Base-by-base conservation (phyloP, 2,113 vertebrate species). In the Brachypodius melanocephalos region DNA sequence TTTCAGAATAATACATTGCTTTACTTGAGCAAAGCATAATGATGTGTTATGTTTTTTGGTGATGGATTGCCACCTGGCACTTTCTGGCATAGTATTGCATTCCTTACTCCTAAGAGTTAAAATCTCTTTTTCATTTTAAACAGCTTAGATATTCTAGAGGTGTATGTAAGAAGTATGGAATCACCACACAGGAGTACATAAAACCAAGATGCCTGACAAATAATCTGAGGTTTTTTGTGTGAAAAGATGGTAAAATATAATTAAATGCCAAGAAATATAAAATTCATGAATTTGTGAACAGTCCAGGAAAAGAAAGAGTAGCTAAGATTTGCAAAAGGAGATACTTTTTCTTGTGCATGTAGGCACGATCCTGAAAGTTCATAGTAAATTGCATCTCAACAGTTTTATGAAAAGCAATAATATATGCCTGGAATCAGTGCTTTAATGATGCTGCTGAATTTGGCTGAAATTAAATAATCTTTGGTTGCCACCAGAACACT, bases 51-150 rank as follows among this genome's bases (percentile, higher is more conserved):
- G 13, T 72, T 80, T 81, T 89, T 72, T 51, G 19, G 36, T 48
- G 57, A 34, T 63, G 57, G n/a, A 75, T 87, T 75, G 20, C 19
- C 43, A 63, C 69, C 80, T 75, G 69, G 26, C 8, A 24, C n/a
- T 80, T 94, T 62, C 55, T 92, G 51, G 46, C 34, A 40, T 5
- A 57, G 10, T 40, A 57, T 34, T 92, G 17, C 38, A 77, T 92
- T 86, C 76, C 78, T 51, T 55, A 59, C 57, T 94, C 43, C 38
- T 81, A 63, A 71, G 26, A 81, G 32, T 89, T 95, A 77, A 94
- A 77, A 73, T 31, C 3, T 42, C 76, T 72, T 88, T 92, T 85
- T 20, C 10, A 42, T 84, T 89, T 85, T 49, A 69, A 69, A 49
- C 29, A 51, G 12, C 9, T 74, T 77, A 24, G 14, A 25, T 63